Evolutionary conservation across 2,797 vertebrate genomes (phyloP), one percentile per base, ranked within the genome.

Genomic region (Urocyon cinereoargenteus): DNA sequence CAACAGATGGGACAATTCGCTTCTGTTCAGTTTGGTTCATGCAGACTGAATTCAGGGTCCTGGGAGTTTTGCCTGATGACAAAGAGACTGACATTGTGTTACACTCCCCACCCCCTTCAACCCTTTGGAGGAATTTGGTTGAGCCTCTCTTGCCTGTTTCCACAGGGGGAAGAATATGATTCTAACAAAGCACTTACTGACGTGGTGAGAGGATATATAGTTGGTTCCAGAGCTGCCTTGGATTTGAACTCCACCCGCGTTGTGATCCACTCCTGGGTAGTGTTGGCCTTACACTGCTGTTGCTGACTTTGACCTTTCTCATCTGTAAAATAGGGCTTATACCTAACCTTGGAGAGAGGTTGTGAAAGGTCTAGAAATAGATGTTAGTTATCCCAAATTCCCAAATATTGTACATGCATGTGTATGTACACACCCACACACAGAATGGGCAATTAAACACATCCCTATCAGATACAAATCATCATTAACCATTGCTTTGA

Each of bases 1-100:
- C 96, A 96, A 96, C 97, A 98, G 97, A 98, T 97, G 97, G 97
- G 73, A 96, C 93, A 91, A 95, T 96, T 92, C 84, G 0, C 84
- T 92, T 94, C 94, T 97, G 93, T 97, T 97, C 93, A 73, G 78
- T 97, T 97, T 94, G 97, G 96, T 84, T 84, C 61, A 5, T 26
- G 89, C 40, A 70, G 81, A 79, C 83, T 12, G 68, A 62, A 91
- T 81, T 78, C 91, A 94, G 79, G 79, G 78, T 34, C 3, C 0
- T 66, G 64, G 85, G 64, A 93, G 59, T 77, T 53, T 84, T 91
- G 94, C 34, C 66, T 96, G 19, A 15, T 13, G 68, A 89, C 82
- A 73, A 92, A 86, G 94, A 88, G 75, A 84, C 16, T 45, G 59
- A 51, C 81, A 34, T 89, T 83, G 68, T 78, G 85, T 82, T 28